Conservation (phyloP, 2,888 invertebrate genomes). For the Patella pellucida region DNA sequence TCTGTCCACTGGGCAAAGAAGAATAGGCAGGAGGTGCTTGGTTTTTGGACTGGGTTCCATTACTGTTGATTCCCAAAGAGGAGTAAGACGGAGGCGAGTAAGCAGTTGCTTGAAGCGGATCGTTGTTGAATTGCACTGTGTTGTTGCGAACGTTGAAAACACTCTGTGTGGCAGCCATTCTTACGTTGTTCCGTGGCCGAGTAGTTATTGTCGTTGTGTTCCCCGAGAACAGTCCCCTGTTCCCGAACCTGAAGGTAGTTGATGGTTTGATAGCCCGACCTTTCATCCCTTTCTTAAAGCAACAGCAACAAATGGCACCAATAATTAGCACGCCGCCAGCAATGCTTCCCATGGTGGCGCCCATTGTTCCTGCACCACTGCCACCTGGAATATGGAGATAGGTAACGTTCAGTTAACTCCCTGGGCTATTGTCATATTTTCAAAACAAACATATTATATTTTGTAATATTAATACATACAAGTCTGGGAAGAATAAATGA, state of each 20-base stretch:
- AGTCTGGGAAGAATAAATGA: too few relatives aligned
- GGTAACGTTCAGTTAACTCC: too few relatives aligned
- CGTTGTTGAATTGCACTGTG: not conserved
- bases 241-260: conserved; percentile 2
- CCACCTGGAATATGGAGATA: not conserved
- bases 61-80: not conserved
- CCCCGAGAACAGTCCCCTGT: not conserved
- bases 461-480: too few relatives aligned
- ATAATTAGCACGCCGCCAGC: not conserved
- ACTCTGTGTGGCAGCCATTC: not conserved
- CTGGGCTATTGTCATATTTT: too few relatives aligned
- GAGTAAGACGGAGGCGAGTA: not conserved
- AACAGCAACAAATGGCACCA: not conserved
- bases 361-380: not conserved
- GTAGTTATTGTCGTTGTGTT: not conserved
- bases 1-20: not conserved
- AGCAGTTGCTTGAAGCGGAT: not conserved
- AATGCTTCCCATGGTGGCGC: not conserved
- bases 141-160: not conserved
- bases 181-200: not conserved
- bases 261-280: not conserved
- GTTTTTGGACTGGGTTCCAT: not conserved
- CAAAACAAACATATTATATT: too few relatives aligned
- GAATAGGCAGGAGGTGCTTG: not conserved
- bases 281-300: not conserved